These are phyloP conservation scores for Neolamprologus multifasciatus DNA, from an alignment of 2,797 vertebrate genomes.

Conservation along the genomic window DNA sequence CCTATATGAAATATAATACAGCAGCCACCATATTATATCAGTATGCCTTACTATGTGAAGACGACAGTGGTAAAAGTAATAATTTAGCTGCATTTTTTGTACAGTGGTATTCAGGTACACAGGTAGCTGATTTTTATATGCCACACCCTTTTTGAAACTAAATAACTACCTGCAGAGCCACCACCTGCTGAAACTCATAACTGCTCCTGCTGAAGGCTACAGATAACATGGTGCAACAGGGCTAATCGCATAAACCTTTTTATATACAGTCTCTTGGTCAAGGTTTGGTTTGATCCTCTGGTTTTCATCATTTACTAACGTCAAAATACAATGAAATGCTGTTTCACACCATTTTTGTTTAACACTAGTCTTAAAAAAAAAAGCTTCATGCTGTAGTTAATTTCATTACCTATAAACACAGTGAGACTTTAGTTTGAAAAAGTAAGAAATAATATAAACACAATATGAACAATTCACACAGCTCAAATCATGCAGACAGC, in stretches of 20 bases:
- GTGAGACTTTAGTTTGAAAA: background rate
- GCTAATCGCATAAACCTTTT: background rate
- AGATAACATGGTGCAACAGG: background rate
- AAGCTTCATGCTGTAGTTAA: background rate
- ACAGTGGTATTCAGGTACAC: background rate
- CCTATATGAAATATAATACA: background rate
- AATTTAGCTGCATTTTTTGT: background rate
- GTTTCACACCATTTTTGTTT: background rate
- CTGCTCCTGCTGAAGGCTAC: background rate
- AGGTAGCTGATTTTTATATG: background rate
- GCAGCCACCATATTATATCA: background rate
- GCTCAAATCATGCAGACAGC: background rate
- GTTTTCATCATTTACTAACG: background rate
- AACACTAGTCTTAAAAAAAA: background rate
- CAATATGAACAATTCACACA: background rate
- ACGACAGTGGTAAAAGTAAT: background rate
- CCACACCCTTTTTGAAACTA: conserved; percentile 9
- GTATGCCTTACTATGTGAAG: background rate
- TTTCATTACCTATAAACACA: background rate
- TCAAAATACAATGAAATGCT: background rate
- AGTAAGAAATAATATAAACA: background rate
- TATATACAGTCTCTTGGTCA: background rate
- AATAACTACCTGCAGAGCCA: background rate
- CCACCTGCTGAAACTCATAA: background rate
- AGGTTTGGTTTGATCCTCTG: background rate